Conservation (phyloP, 2,797 vertebrate genomes). For the Nyctalus aviator region DNA sequence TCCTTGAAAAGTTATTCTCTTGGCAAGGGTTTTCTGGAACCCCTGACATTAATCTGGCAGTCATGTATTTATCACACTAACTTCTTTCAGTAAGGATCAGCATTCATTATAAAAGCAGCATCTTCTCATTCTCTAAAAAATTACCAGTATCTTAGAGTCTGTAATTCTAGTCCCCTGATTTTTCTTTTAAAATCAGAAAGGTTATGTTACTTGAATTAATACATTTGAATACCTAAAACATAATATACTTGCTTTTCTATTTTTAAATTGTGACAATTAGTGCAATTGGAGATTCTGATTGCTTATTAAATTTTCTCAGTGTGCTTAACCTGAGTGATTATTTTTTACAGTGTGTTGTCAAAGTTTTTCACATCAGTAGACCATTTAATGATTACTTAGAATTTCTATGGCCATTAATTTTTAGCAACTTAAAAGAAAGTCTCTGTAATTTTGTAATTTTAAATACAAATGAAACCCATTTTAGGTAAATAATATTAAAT, state of each 20-base stretch:
- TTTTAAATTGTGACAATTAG: neutral
- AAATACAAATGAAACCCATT: neutral
- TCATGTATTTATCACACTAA: neutral
- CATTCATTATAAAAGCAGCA: neutral
- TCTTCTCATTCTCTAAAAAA: neutral
- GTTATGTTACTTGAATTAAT: neutral
- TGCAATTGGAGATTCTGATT: neutral
- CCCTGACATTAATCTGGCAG: neutral
- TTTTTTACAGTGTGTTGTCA: neutral
- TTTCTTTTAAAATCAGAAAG: neutral
- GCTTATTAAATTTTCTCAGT: neutral
- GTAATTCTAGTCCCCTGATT: neutral
- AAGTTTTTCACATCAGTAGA: neutral
- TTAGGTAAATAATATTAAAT: conserved; percentile 1
- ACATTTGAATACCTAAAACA: conserved; percentile 16
- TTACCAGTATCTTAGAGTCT: neutral
- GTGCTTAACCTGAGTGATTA: neutral
- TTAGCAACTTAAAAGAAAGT: neutral
- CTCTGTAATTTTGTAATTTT: neutral
- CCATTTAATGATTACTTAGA: neutral
- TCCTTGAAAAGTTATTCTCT: neutral
- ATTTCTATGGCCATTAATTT: neutral
- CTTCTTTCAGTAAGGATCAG: neutral
- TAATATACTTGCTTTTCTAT: neutral
- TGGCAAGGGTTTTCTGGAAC: neutral